These are phyloP conservation scores for Idaea dimidiata DNA, from an alignment of 2,888 invertebrate genomes.

Conservation along the genomic window DNA sequence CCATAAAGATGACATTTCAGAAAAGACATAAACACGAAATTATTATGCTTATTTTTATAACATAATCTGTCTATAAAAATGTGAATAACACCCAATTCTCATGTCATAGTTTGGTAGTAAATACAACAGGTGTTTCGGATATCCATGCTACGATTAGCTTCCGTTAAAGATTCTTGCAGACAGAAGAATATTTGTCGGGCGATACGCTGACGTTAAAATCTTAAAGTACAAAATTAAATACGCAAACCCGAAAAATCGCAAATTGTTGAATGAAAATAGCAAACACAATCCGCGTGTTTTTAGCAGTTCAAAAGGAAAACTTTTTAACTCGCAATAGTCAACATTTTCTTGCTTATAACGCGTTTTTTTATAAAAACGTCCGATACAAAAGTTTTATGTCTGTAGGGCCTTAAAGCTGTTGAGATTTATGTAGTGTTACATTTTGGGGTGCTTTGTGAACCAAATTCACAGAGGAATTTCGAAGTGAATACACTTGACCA, in stretches of 20 bases:
- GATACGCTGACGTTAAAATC: no score
- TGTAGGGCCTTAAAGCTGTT: background rate
- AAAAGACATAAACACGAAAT: slow-evolving; percentile 1
- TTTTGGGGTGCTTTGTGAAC: background rate
- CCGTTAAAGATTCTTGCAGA: background rate
- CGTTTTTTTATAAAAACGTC: background rate
- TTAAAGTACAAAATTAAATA: no score
- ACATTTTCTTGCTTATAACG: no score
- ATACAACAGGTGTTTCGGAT: slow-evolving; percentile 11
- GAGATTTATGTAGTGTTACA: slow-evolving; percentile 1
- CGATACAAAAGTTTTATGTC: background rate
- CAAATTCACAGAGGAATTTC: background rate
- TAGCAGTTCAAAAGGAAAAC: no score
- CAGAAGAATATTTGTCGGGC: background rate
- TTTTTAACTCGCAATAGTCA: no score
- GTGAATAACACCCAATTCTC: background rate
- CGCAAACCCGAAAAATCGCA: no score
- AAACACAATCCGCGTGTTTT: no score
- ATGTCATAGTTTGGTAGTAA: slow-evolving; percentile 2
- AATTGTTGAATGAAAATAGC: no score
- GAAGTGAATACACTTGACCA: background rate
- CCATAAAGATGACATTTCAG: slow-evolving; percentile 2
- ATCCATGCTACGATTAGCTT: background rate
- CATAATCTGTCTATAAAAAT: background rate
- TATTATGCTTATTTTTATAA: background rate